Base-by-base conservation (phyloP, 2,888 invertebrate species). In the Dicranocentrus wangi region DNA sequence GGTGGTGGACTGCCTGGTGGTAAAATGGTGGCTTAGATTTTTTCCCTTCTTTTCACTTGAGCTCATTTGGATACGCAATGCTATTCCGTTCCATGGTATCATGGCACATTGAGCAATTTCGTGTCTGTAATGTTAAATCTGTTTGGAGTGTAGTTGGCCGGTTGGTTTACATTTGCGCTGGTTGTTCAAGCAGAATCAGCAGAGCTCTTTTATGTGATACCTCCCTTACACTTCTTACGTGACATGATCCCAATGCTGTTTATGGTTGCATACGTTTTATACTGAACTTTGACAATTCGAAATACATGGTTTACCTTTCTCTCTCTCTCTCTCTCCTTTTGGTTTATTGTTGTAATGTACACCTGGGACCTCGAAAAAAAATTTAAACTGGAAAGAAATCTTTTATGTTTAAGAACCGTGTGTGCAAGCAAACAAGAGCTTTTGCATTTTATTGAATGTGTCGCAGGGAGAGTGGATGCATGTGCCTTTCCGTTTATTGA, bases 81-180 rank as follows among this genome's bases (percentile, higher is more conserved):
- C 51, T 51, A 61, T 61, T 32, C 51, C 61, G 69, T 47, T 39
- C 69, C 76, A 75, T 66, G 66, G 42, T 32, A 77, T 63, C 78
- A 78, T 70, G 78, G 70, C 58, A 78, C 78, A 78, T 78, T 78
- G 78, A 78, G 71, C 78, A 77, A 77, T 76, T 76, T 60, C 51
- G n/a, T 65, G 51, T 63, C 63, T 47, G 10, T 61, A 28, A 55
- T 68, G 47, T 47, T 69, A 28, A 76, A 76, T 76, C 69, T 77
- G 77, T 47, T 68, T 60, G 28, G 32, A 76, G 53, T 32, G 17
- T 39, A 65, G 69, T 63, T 77, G 69, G 69, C 63, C 69, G 77
- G 77, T 77, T 77, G 53, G 53, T 42, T 60, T 77, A 77, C 77
- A 77, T 70, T 69, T 70, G 58, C 28, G 55, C 58, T 66, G 75